Conservation (phyloP, 2,113 vertebrate species). For the Ceyx melanurus region DNA sequence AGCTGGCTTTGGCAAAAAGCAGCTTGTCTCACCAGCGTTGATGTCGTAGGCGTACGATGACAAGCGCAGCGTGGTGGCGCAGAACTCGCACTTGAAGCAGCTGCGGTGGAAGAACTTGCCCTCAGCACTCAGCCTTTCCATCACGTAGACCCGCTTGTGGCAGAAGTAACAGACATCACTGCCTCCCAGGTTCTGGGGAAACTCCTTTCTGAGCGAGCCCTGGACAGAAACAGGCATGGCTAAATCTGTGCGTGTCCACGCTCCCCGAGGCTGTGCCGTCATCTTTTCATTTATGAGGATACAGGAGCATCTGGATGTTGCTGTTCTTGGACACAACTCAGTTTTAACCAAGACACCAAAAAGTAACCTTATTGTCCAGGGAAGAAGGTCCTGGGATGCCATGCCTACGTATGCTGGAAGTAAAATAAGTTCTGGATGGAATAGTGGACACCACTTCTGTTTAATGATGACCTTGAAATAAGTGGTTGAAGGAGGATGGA, state of each 20-base stretch:
- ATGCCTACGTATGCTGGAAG: background rate
- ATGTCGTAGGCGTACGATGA: slow-evolving; percentile 93
- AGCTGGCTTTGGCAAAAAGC: background rate
- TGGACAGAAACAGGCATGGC: no score
- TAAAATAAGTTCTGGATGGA: background rate
- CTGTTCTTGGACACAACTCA: no score
- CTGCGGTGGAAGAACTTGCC: slow-evolving; percentile 94
- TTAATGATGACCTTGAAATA: background rate
- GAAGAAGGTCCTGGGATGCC: background rate
- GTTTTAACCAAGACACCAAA: background rate
- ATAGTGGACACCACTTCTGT: background rate
- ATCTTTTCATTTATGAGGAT: no score
- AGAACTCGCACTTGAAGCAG: slow-evolving; percentile 98
- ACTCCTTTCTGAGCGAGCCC: no score
- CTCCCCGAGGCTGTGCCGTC: no score
- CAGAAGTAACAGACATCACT: no score
- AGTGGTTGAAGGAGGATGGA: background rate
- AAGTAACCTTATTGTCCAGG: background rate
- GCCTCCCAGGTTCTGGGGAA: no score
- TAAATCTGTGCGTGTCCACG: no score
- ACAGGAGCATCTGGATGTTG: no score
- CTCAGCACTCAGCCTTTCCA: no score
- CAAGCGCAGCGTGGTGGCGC: slow-evolving; percentile 88
- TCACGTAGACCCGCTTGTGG: no score
- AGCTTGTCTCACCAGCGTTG: slow-evolving; percentile 83